These are phyloP conservation scores for Ectobius pallidus DNA, from an alignment of 2,888 invertebrate species.

Conservation along the genomic window DNA sequence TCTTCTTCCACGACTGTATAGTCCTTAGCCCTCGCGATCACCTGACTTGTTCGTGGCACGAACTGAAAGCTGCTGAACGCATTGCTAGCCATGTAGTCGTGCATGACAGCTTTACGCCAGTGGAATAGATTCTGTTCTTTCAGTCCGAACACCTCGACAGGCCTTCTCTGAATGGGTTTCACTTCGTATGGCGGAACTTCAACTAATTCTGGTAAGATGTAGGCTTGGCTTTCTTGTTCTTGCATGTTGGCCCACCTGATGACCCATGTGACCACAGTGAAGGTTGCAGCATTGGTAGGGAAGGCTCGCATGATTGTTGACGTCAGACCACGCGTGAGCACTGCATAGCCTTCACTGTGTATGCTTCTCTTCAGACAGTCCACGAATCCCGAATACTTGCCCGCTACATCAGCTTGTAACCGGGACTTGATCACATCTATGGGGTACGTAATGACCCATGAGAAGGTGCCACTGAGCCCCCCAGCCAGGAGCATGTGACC, in stretches of 20 bases:
- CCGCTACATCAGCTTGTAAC: slow-evolving; percentile 72
- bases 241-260: slow-evolving; percentile 57
- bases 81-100: no score
- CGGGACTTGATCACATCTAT: slow-evolving; percentile 90
- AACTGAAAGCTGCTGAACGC: no score
- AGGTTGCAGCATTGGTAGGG: slow-evolving; percentile 91
- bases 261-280: slow-evolving; percentile 84
- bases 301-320: slow-evolving; percentile 87
- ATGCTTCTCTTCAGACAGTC: slow-evolving; percentile 79
- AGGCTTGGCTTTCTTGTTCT: not conserved
- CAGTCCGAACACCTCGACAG: no score
- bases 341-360: slow-evolving; percentile 69
- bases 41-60: no score
- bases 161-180: not conserved
- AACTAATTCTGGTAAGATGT: slow-evolving; percentile 1
- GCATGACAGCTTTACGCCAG: no score
- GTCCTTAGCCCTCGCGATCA: no score
- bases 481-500: slow-evolving; percentile 78
- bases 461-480: slow-evolving; percentile 82
- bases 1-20: no score
- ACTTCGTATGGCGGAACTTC: not conserved
- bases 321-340: slow-evolving; percentile 75
- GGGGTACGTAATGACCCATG: slow-evolving; percentile 88
- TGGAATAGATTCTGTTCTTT: no score
- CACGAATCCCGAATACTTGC: slow-evolving; percentile 68